Evolutionary conservation across 2,888 invertebrate species (phyloP), one percentile per base, ranked within the genome.

Genomic region (Thalpophila matura): DNA sequence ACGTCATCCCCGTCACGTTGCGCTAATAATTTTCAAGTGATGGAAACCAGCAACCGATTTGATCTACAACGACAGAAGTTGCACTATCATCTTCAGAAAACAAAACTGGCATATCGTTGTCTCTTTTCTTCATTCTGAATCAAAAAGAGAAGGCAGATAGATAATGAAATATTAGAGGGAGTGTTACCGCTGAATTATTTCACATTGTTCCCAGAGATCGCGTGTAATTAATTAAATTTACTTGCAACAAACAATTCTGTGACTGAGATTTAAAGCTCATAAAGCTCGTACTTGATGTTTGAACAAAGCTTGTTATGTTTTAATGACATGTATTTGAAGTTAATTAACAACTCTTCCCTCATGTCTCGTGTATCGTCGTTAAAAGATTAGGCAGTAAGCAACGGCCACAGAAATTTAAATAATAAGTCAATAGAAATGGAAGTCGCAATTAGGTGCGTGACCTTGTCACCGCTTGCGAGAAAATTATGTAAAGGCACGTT

Each of bases 21-120:
- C n/a, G n/a, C n/a, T n/a, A n/a, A n/a, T n/a, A n/a, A n/a, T n/a
- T n/a, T n/a, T n/a, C n/a, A n/a, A n/a, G n/a, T n/a, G n/a, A n/a
- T n/a, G n/a, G n/a, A n/a, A n/a, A 68, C 71, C 71, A 65, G 65
- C 75, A 69, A 69, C 73, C 75, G 63, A 46, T 59, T 67, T 81
- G 85, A 83, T 86, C 81, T 82, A 86, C 79, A 72, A 80, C 75
- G 65, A 10, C 14, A 18, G 12, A 55, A 40, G 4, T 20, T 67
- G 55, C 74, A 45, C 1, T 20, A 37, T 84, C 83, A 86, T 79
- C 76, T 55, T 59, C 45, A 27, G 18, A 54, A n/a, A 49, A 54
- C n/a, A 27, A 38, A 50, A 38, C 5, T 27, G 24, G 37, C 43
- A 40, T 51, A 50, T 27, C 6, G 3, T 20, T 1, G 1, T 69